Evolutionary conservation across 2,797 vertebrate species (phyloP), one percentile per base, ranked within the genome.

Genomic region (Manis crassicaudata): DNA sequence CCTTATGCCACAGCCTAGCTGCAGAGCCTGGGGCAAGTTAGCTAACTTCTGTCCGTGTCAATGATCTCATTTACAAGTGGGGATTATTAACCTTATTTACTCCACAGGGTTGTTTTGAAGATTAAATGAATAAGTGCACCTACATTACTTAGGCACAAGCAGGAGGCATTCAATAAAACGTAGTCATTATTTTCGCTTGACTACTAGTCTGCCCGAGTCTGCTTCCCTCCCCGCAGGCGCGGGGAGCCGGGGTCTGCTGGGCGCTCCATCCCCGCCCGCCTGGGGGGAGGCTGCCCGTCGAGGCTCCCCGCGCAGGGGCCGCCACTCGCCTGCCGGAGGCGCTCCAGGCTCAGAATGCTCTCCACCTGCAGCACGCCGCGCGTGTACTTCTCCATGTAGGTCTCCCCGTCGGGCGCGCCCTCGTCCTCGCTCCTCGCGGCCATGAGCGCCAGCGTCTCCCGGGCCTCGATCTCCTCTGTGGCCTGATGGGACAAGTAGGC

Each of bases 361-460:
- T 99, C 99, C 97, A 99, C 99, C 92, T 99, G 99, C 97, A 99
- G 98, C 89, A 99, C 99, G 0, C 99, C 99, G 0, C 99, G 98
- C 0, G 99, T 99, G 98, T 99, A 99, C 88, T 99, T 99, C 97
- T 99, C 99, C 14, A 99, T 99, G 97, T 99, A 99, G 0, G 99
- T 99, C 98, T 99, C 99, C 0, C 99, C 99, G 4, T 99, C 99
- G 0, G 98, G 98, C 0, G 99, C 98, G 92, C 99, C 99, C 95
- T 99, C 99, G 0, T 97, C 99, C 95, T 99, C 99, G 13, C 99
- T 99, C 14, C 99, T 99, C 0, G 99, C 99, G 0, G 99, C 99
- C 99, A 99, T 99, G 93, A 99, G 98, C 0, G 99, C 99, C 96
- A 99, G 97, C 0, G 99, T 99, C 98, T 99, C 99, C 2, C 99